Conservation (phyloP, 92 coral and sea anemone genomes). For the Metridium senile region DNA sequence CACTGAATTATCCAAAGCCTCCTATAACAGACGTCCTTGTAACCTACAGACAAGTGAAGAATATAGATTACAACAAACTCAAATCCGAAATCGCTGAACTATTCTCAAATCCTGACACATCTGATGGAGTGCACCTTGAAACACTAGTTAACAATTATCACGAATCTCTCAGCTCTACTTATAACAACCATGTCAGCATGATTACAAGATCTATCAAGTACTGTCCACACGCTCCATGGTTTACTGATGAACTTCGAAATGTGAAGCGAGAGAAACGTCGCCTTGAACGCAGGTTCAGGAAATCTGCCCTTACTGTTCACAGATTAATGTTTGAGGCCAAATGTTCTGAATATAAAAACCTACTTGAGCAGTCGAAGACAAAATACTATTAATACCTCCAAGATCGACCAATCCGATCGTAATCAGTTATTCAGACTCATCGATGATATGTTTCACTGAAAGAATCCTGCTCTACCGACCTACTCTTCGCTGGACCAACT, state of each 20-base stretch:
- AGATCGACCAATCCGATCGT: slow-evolving; percentile 22
- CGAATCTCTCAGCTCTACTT: background rate
- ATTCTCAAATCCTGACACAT: background rate
- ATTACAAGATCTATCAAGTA: background rate
- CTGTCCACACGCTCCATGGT: slow-evolving; percentile 27
- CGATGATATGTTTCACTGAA: slow-evolving; percentile 8
- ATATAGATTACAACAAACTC: background rate
- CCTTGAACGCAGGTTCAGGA: slow-evolving; percentile 19
- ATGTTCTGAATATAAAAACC: slow-evolving; percentile 18
- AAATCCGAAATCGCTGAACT: background rate
- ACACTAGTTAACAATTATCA: background rate
- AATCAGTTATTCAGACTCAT: slow-evolving; percentile 15
- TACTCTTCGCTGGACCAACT: slow-evolving; percentile 22
- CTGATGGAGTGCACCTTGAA: background rate
- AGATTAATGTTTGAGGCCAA: slow-evolving; percentile 20
- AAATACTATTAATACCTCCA: slow-evolving; percentile 14
- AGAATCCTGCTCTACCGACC: slow-evolving; percentile 7
- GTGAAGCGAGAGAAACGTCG: slow-evolving; percentile 20
- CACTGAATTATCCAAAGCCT: background rate
- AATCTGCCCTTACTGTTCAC: slow-evolving; percentile 20
- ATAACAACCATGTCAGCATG: background rate
- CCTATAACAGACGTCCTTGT: background rate
- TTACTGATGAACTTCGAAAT: slow-evolving; percentile 16
- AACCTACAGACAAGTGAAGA: background rate
- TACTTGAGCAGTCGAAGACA: slow-evolving; percentile 16